These are phyloP conservation scores for Oryctes rhinoceros DNA, from an alignment of 1,140 invertebrate genomes.

Conservation along the genomic window DNA sequence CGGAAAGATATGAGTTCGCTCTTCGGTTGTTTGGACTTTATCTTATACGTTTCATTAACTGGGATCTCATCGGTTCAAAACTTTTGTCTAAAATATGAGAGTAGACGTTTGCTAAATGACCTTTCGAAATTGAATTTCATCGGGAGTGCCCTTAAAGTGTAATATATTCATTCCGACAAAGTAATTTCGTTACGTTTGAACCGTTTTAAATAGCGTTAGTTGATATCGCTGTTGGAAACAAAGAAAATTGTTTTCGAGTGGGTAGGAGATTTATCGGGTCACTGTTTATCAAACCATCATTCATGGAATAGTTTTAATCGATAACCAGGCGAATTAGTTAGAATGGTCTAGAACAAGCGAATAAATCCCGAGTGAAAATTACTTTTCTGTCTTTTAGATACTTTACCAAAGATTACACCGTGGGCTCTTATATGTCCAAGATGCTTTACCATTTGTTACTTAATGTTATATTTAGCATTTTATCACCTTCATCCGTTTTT, in stretches of 20 bases:
- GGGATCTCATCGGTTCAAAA: not conserved
- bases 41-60: constrained; percentile 35
- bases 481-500: no score
- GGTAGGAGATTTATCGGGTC: no score
- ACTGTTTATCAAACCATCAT: no score
- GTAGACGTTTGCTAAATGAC: not conserved
- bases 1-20: not conserved
- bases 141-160: not conserved
- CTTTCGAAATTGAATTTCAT: constrained; percentile 4
- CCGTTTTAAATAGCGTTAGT: not conserved
- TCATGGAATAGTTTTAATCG: no score
- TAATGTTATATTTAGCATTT: no score
- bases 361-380: no score
- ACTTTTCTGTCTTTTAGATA: no score
- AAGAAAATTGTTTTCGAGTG: not conserved
- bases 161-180: constrained; percentile 7
- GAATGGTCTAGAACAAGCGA: no score
- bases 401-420: no score
- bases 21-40: constrained; percentile 20
- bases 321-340: no score
- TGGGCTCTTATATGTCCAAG: no score
- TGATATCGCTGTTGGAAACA: not conserved
- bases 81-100: constrained; percentile 23
- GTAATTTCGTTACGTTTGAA: constrained; percentile 12
- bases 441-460: no score